Percentiles rank a stretch among this genome's conserved stretches.
Evolutionary conservation across 1,140 invertebrate genomes (phyloP).

Genomic region (Musca domestica): DNA sequence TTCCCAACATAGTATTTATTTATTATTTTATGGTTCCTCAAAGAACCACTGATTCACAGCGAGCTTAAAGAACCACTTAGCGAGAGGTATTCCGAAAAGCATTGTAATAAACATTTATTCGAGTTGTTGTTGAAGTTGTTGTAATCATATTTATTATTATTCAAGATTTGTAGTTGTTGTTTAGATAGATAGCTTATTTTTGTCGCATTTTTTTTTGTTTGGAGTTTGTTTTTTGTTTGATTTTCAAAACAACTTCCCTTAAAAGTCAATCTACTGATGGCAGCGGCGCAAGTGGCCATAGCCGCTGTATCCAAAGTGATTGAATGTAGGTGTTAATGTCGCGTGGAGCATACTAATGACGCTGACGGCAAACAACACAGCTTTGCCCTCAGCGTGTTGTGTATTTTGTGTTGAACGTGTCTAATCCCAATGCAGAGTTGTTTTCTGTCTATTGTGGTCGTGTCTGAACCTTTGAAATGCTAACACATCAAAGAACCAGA

Average conservation of each 20-base stretch:
- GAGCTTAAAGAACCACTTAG: neutral
- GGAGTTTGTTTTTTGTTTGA: neutral
- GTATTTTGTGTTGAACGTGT: neutral
- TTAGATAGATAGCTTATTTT: neutral
- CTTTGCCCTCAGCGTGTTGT: neutral
- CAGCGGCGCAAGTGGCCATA: neutral
- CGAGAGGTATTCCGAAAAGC: neutral
- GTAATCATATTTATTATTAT: neutral
- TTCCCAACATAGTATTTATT: too few relatives aligned
- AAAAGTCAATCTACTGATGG: neutral
- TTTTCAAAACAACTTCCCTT: constrained; percentile 17
- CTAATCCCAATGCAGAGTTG: too few relatives aligned
- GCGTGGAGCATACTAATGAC: constrained; percentile 17
- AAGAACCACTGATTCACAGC: neutral
- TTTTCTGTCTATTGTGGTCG: too few relatives aligned
- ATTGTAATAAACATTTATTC: constrained; percentile 3
- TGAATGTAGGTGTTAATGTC: constrained; percentile 19
- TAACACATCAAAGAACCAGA: too few relatives aligned
- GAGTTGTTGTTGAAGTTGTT: too few relatives aligned
- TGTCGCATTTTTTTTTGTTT: too few relatives aligned
- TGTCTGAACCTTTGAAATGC: too few relatives aligned
- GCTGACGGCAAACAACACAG: too few relatives aligned
- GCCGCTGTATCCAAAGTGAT: neutral
- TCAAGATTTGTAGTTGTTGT: constrained; percentile 5
- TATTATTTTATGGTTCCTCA: too few relatives aligned